Conservation (phyloP, 2,113 vertebrate species). For the Natator depressus region DNA sequence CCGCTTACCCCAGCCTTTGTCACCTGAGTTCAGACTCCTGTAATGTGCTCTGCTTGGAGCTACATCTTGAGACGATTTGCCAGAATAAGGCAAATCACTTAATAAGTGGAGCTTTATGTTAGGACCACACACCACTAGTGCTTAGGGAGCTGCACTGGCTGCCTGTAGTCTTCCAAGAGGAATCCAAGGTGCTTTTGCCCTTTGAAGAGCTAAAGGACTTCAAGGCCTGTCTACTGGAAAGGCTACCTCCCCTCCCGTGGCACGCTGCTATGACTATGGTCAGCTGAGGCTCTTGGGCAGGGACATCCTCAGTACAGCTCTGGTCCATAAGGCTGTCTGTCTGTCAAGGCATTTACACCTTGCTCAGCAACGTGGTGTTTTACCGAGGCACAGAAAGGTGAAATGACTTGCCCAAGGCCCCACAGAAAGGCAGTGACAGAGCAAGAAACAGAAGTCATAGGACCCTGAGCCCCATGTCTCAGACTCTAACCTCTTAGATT, state of each 20-base stretch:
- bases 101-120: background rate
- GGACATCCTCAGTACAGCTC: background rate
- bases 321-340: background rate
- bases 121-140: background rate
- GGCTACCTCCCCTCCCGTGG: background rate
- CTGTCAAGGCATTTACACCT: background rate
- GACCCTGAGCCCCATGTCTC: background rate
- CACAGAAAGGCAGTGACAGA: background rate
- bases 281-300: background rate
- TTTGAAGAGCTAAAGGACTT: background rate
- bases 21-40: accelerated
- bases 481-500: background rate
- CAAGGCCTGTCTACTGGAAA: background rate
- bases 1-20: background rate
- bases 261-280: background rate
- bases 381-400: background rate
- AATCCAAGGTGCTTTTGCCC: background rate
- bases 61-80: background rate
- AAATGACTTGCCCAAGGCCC: background rate
- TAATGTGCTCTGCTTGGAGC: accelerated
- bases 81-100: background rate
- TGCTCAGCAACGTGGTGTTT: background rate
- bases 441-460: background rate
- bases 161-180: background rate
- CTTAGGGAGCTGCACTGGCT: background rate